Evolutionary conservation across 2,797 vertebrate genomes (phyloP), one percentile per base, ranked within the genome.

Genomic region (Borostomias antarcticus): DNA sequence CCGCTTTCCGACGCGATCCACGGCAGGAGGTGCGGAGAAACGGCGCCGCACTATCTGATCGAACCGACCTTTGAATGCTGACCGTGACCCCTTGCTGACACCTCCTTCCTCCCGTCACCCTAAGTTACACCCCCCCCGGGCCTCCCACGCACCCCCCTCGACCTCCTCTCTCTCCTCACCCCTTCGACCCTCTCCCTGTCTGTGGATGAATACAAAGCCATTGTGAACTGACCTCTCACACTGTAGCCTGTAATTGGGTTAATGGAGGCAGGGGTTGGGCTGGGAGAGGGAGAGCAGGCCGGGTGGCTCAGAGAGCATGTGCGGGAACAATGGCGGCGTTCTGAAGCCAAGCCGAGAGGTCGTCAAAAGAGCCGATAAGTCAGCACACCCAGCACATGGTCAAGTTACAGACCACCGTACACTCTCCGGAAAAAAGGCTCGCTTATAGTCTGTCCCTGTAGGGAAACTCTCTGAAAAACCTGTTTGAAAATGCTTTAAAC

Each of bases 191-290:
- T 15, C 43, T 19, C 43, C 13, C 1, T 5, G 13, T 13, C 9
- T 2, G 4, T 4, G 32, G 4, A 9, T 35, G 32, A 35, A 35
- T 35, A 9, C 4, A 35, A 9, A 35, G 32, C 4, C 32, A 4
- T 9, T 4, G 32, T 9, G 9, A 9, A 35, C 4, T 54, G 52
- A 54, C 26, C 13, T 28, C 52, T 7, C 17, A 54, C 52, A 54
- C 52, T n/a, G n/a, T n/a, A n/a, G n/a, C 52, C 25, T 54, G 52
- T 19, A 54, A 54, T 54, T 30, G n/a, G 30, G 15, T 3, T 48
- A 19, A 48, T 54, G 26, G 28, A 30, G 28, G 5, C 52, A 29
- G 26, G 28, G 52, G 11, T n/a, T 9, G 9, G 32, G 5, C 45
- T n/a, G 8, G 29, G 52, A 30, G 2, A n/a, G 5, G 26, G 8